Evolutionary conservation across 2,113 vertebrate species (phyloP).

Genomic region (Dicaeum eximium): DNA sequence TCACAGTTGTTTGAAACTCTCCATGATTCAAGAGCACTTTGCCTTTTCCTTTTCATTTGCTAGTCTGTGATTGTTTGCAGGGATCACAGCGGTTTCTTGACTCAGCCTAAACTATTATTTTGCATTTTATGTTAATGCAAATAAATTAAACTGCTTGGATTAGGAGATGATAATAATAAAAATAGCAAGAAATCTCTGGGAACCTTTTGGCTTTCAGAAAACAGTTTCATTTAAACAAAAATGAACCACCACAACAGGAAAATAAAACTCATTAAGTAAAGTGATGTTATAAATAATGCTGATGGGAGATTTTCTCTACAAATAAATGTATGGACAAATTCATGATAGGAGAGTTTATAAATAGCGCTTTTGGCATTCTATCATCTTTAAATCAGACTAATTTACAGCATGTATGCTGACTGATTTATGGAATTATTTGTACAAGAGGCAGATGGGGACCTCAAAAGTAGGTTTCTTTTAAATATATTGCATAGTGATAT

Average conservation of each 20-base stretch:
- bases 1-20: neutral
- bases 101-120: neutral
- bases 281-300: neutral
- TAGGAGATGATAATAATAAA: neutral
- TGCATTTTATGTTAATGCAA: neutral
- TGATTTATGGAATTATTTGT: constrained; percentile 12
- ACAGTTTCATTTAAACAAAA: neutral
- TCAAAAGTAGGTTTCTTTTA: neutral
- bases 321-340: neutral
- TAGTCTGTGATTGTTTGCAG: neutral
- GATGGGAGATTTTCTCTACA: neutral
- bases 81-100: neutral
- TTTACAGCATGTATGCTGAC: neutral
- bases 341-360: neutral
- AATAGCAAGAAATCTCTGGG: neutral
- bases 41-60: neutral
- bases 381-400: constrained; percentile 18
- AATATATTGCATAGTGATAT: neutral
- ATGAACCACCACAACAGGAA: neutral
- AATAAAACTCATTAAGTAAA: constrained; percentile 28
- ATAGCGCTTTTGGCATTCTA: neutral
- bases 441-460: neutral
- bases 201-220: neutral
- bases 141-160: neutral
- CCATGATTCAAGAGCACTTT: neutral